Evolutionary conservation across 2,888 invertebrate genomes (phyloP), one percentile per base, ranked within the genome.

Genomic region (Rhingia rostrata): DNA sequence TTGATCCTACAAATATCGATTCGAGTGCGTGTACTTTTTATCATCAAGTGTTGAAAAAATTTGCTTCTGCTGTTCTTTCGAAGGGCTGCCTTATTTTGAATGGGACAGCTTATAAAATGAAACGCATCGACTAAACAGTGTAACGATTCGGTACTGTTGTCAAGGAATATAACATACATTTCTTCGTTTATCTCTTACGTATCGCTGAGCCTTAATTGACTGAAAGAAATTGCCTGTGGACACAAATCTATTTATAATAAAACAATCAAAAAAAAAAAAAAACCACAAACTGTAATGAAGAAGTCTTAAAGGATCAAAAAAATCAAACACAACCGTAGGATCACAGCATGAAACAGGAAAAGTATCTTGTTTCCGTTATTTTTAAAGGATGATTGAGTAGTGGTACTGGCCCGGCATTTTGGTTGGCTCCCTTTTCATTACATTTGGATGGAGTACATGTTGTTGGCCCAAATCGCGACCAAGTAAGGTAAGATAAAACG

Each of bases 151-250:
- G 51, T 30, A 41, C 58, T 41, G 14, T 63, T 51, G 33, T 58
- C 53, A 14, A 12, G 14, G 37, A 35, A 49, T 56, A 74, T n/a
- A 37, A 2, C 39, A 43, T 63, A 12, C 69, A 51, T 67, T 63
- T 58, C 49, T 56, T 70, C 70, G 72, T 61, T 82, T 82, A 82
- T 78, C 77, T 82, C 74, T 82, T 78, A 72, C 66, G 82, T 66
- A 66, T 82, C 82, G 58, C 56, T 82, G 77, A 67, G 60, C 72
- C 78, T 66, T 72, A 82, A 82, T 78, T 77, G 77, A 82, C 70
- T 75, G 75, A 77, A 77, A 70, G 63, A 81, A 81, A 75, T 81
- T 77, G 77, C 70, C 70, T 58, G 39, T 69, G 51, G 81, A 47
- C 64, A 39, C 64, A 77, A 77, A 72, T 72, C 60, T 47, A 77